Evolutionary conservation across 1,140 invertebrate species (phyloP).

Genomic region (Orchestia grillus): DNA sequence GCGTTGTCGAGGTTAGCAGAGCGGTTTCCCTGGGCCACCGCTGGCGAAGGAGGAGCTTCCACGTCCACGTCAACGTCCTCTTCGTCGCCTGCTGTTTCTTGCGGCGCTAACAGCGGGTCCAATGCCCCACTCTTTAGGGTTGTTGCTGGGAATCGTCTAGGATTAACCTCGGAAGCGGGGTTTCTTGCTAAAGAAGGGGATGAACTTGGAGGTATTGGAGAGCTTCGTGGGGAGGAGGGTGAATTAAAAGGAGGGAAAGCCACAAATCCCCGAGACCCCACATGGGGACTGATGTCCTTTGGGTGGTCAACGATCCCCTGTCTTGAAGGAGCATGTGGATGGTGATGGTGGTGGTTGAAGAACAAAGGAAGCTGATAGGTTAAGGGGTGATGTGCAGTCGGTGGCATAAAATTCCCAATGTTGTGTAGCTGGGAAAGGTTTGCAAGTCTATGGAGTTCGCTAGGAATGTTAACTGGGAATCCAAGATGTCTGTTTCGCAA

Average conservation of each 20-base stretch:
- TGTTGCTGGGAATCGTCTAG: not conserved
- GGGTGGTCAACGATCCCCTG: not conserved
- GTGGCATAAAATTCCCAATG: not conserved
- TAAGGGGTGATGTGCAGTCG: not conserved
- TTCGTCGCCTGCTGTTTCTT: not conserved
- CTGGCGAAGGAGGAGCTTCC: conserved; percentile 7
- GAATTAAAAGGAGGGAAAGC: conserved; percentile 11
- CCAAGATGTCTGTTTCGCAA: not conserved
- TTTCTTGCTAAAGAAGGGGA: not conserved
- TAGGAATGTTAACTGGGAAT: conserved; percentile 17
- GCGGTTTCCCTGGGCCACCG: not conserved
- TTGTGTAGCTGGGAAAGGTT: conserved; percentile 34
- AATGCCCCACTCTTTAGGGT: not conserved
- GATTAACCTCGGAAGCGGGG: not conserved
- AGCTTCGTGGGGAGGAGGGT: not conserved
- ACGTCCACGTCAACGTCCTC: conserved; percentile 57
- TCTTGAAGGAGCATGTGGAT: not conserved
- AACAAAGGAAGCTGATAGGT: conserved; percentile 5
- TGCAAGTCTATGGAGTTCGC: conserved; percentile 30
- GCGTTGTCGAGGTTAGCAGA: not conserved
- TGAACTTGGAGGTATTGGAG: not conserved
- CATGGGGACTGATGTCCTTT: not conserved
- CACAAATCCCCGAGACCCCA: not conserved
- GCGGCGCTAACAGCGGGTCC: not conserved
- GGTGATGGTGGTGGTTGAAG: not conserved